These are phyloP conservation scores for Choristoneura rosaceana DNA, from an alignment of 2,888 invertebrate species.

Conservation along the genomic window DNA sequence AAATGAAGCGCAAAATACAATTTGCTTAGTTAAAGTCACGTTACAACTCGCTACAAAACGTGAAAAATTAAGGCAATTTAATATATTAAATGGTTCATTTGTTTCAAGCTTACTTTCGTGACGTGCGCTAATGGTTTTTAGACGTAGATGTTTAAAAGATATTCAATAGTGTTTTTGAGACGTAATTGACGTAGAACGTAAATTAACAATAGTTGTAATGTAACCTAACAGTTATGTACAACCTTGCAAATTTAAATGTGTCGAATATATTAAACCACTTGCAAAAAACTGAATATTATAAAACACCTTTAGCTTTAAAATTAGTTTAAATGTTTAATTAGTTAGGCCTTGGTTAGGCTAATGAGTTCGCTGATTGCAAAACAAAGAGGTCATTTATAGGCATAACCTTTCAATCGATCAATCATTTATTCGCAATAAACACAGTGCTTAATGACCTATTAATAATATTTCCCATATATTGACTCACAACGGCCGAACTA, in stretches of 20 bases:
- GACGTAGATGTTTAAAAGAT: neutral
- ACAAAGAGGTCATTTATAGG: neutral
- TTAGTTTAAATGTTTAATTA: neutral
- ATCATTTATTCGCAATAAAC: too few species aligned
- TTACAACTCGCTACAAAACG: constrained; percentile 11
- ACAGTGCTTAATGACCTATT: too few species aligned
- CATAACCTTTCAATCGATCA: neutral
- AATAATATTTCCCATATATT: too few species aligned
- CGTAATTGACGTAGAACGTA: neutral
- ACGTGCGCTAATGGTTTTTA: neutral
- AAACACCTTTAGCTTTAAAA: neutral
- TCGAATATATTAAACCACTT: neutral
- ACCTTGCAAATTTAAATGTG: neutral
- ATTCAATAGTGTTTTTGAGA: neutral
- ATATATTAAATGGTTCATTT: constrained; percentile 4
- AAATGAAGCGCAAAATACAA: constrained; percentile 21
- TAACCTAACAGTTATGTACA: too few species aligned
- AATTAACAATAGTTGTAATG: neutral
- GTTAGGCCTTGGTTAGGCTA: neutral
- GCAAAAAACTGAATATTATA: neutral
- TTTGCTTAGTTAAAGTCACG: constrained; percentile 12
- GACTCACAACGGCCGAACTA: neutral
- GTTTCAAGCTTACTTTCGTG: neutral
- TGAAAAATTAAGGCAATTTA: constrained; percentile 4
- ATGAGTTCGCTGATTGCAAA: neutral